Evolutionary conservation across 1,140 invertebrate species (phyloP).

Genomic region (Aradophagus sp.): DNA sequence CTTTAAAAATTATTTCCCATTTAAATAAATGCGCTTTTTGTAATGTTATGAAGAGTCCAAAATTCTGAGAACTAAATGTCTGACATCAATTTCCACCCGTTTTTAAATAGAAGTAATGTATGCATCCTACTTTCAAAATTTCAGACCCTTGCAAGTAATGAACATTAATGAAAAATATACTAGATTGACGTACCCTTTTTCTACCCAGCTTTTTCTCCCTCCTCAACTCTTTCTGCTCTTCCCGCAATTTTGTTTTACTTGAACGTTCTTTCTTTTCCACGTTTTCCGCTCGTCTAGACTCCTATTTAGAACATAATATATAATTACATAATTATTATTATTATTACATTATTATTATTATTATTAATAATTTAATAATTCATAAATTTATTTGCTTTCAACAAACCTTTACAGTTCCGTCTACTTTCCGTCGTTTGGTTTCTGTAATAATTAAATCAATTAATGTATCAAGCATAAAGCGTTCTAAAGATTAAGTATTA

Average conservation of each 20-base stretch:
- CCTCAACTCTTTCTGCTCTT: constrained; percentile 82
- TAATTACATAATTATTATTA: too few relatives aligned
- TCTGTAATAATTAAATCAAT: constrained; percentile 72
- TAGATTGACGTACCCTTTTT: constrained; percentile 81
- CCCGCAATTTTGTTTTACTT: constrained; percentile 78
- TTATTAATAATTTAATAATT: too few relatives aligned
- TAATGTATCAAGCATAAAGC: too few relatives aligned
- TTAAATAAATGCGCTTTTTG: constrained; percentile 8
- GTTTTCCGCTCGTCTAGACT: constrained; percentile 77
- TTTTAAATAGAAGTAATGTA: too few relatives aligned
- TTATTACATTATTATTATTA: constrained; percentile 30
- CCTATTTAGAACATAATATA: constrained; percentile 49
- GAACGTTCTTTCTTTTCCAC: constrained; percentile 81
- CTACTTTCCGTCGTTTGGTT: constrained; percentile 87
- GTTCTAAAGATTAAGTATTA: constrained; percentile 15
- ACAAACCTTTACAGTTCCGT: constrained; percentile 84
- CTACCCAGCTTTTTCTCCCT: constrained; percentile 85
- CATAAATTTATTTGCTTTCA: too few relatives aligned
- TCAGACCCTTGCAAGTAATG: too few relatives aligned
- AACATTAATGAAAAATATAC: constrained; percentile 19
- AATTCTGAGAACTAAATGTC: too few relatives aligned
- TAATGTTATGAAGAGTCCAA: too few relatives aligned
- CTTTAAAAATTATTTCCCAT: constrained; percentile 67
- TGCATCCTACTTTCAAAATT: too few relatives aligned
- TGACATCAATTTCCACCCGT: too few relatives aligned